A percentile compares a stretch with the other conserved stretches of the same genome.
Evolutionary conservation across 1,140 invertebrate species (phyloP).

Genomic region (Eurosta solidaginis): DNA sequence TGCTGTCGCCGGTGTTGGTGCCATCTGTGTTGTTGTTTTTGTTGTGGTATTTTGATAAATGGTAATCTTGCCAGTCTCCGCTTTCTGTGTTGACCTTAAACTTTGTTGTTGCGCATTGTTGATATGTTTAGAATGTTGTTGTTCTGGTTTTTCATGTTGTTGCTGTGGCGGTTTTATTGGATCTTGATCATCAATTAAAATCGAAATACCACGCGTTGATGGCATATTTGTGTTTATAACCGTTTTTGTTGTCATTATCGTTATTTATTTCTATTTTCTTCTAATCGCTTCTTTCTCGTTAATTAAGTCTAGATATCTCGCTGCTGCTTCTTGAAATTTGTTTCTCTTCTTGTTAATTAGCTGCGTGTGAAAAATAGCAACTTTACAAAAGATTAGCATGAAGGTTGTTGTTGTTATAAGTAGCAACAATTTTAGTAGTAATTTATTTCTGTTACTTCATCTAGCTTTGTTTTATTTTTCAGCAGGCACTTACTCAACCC

Average conservation of each 20-base stretch:
- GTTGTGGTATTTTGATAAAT: conserved; percentile 31
- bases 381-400: too few relatives aligned
- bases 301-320: neutral
- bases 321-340: neutral
- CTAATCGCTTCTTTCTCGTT: too few relatives aligned
- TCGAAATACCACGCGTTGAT: conserved; percentile 36
- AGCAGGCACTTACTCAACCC: too few relatives aligned
- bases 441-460: too few relatives aligned
- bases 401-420: too few relatives aligned
- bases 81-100: conserved; percentile 34
- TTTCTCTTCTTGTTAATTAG: too few relatives aligned
- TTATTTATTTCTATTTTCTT: neutral
- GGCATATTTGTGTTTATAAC: conserved; percentile 32
- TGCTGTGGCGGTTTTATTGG: conserved; percentile 24
- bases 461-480: neutral
- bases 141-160: conserved; percentile 32
- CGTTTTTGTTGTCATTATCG: conserved; percentile 35
- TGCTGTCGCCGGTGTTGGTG: conserved; percentile 38
- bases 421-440: too few relatives aligned
- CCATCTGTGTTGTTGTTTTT: conserved; percentile 30
- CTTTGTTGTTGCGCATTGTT: conserved; percentile 25
- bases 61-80: neutral
- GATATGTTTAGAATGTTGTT: neutral
- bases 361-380: too few relatives aligned
- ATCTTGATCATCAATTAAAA: conserved; percentile 39